Evolutionary conservation across 92 coral and sea anemone genomes (phyloP), one percentile per base, ranked within the genome.

Genomic region (Epizoanthus fatuus): DNA sequence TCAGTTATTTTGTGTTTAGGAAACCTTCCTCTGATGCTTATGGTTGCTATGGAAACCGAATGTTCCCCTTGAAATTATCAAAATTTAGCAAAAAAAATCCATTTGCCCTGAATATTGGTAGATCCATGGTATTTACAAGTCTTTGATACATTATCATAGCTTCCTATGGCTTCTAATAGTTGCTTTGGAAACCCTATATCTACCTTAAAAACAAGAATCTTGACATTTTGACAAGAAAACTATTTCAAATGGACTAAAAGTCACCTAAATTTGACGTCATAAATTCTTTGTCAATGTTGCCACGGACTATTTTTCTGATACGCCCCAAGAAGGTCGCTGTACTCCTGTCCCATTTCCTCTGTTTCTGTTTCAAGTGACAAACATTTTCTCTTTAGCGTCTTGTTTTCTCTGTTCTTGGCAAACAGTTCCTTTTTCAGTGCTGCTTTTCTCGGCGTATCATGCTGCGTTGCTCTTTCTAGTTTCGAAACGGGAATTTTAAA

Each of bases 391-490:
- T 72, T 72, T 51, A 72, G 63, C 10, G 62, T 72, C 62, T 72
- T 51, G 20, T 72, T 72, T 72, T 72, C 78, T 72, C 62, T 51
- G 44, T 72, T 72, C 4, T 72, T 72, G 78, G 78, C 63, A 72
- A 72, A 72, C 78, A 72, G 5, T 72, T 72, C 78, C 78, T 52
- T 72, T 72, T 72, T 72, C 78, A 72, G 45, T 72, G 44, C 78
- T 72, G 62, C 63, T 52, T 72, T 72, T 72, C 60, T 72, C 62
- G 63, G 78, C 25, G 78, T 72, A 72, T 52, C 78, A 72, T 72
- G 78, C 78, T 72, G 78, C 45, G 47, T 72, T 72, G 78, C 78
- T 51, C 78, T 72, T 72, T 72, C 78, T 72, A 72, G 62, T 72
- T 72, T 72, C 63, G 78, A 72, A 72, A 72, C 63, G 78, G 78